phyloP scores from a whole-genome alignment of 2,888 invertebrate genomes.

The Rhagophthalmus giganteus region DNA sequence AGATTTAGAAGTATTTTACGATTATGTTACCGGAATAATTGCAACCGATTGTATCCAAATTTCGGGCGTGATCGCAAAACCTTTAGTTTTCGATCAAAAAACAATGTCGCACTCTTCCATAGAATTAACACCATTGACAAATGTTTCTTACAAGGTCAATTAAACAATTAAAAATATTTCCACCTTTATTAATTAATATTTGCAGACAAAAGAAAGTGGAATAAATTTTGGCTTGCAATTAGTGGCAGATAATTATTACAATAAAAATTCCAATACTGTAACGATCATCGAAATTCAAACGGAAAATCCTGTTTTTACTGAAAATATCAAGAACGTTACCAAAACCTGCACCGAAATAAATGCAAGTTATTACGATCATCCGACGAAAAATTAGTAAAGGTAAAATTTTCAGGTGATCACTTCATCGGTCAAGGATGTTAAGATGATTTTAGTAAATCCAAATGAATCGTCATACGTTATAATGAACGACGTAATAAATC shows the following conservation, averaged over 20 bases:
- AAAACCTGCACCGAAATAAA: conserved; percentile 43
- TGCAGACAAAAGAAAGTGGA: conserved; percentile 46
- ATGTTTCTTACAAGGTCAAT: conserved; percentile 16
- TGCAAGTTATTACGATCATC: conserved; percentile 46
- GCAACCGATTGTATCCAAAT: conserved; percentile 48
- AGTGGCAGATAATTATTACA: conserved; percentile 43
- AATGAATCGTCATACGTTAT: conserved; percentile 47
- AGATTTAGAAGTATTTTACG: conserved; percentile 44
- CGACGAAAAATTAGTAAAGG: conserved; percentile 28
- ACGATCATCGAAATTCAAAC: conserved; percentile 48
- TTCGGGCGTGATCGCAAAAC: conserved; percentile 41
- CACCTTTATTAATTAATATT: conserved; percentile 21
- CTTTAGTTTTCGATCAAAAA: conserved; percentile 39
- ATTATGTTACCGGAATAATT: conserved; percentile 47
- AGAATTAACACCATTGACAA: conserved; percentile 45
- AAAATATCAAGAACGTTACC: conserved; percentile 43
- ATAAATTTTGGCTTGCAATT: conserved; percentile 48
- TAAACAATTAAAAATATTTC: too few relatives aligned
- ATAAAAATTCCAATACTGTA: conserved; percentile 40
- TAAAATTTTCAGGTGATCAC: conserved; percentile 42
- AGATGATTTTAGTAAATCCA: conserved; percentile 44
- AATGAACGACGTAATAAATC: conserved; percentile 42
- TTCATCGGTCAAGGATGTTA: conserved; percentile 41
- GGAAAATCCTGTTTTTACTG: conserved; percentile 37
- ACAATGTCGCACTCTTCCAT: conserved; percentile 43